These are phyloP conservation scores for Andricus quercusramuli DNA, from an alignment of 2,888 invertebrate genomes.

Conservation along the genomic window DNA sequence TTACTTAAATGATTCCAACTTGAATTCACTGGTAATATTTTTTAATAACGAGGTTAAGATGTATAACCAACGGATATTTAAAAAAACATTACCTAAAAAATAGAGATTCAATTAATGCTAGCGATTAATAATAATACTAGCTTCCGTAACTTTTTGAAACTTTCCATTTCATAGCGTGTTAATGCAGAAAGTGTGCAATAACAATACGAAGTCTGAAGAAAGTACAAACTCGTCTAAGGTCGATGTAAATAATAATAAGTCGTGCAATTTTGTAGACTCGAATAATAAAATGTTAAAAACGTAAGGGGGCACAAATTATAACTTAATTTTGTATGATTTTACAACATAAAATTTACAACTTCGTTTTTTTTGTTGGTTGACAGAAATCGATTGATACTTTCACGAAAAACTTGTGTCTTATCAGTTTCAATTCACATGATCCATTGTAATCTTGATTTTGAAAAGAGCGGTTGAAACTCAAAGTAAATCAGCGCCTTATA, in stretches of 20 bases:
- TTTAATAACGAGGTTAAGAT: background rate
- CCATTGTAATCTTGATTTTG: background rate
- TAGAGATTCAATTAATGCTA: background rate
- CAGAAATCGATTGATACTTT: background rate
- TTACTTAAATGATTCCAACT: background rate
- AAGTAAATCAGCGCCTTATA: background rate
- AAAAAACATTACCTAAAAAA: background rate
- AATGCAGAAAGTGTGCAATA: constrained; percentile 33
- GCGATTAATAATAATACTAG: background rate
- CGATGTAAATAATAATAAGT: constrained; percentile 6
- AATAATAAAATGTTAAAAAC: constrained; percentile 20
- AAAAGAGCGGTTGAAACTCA: constrained; percentile 10
- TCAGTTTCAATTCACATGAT: background rate
- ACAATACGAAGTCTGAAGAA: constrained; percentile 21
- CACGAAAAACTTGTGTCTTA: background rate
- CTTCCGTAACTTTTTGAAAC: background rate
- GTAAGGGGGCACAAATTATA: background rate
- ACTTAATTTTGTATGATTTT: background rate
- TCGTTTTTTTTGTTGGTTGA: background rate
- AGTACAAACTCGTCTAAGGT: constrained; percentile 32
- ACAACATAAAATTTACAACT: background rate
- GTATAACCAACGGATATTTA: background rate
- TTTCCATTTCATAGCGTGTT: constrained; percentile 1
- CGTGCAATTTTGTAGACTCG: background rate
- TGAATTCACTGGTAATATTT: background rate